Conservation (phyloP, 2,888 invertebrate genomes). For the Heliconius sara region DNA sequence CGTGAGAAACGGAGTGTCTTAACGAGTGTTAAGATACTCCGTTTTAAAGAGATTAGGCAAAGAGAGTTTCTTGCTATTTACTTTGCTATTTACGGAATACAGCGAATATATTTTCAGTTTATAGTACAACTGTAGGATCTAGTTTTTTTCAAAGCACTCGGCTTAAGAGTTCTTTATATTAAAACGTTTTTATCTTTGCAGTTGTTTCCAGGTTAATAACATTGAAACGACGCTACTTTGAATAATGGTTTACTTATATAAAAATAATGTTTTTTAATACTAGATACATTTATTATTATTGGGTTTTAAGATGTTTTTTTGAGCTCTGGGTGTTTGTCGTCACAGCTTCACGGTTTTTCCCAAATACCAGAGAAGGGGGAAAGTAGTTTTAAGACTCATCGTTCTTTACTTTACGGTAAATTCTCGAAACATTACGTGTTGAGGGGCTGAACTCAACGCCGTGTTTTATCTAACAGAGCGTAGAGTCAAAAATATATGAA, state of each 20-base stretch:
- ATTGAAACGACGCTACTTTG: conserved; percentile 13
- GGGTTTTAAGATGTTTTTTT: background rate
- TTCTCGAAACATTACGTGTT: no score
- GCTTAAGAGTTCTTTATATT: conserved; percentile 1
- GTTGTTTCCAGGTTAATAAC: conserved; percentile 3
- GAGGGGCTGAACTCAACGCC: no score
- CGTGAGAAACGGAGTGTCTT: background rate
- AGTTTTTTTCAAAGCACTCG: background rate
- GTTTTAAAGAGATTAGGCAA: no score
- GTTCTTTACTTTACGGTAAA: background rate
- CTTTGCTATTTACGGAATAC: background rate
- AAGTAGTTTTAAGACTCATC: no score
- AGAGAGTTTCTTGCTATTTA: background rate
- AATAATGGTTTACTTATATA: background rate
- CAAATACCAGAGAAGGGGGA: no score
- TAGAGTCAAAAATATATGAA: no score
- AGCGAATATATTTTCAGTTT: background rate
- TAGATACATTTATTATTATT: background rate
- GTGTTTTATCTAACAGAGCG: no score
- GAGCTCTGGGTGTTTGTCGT: background rate
- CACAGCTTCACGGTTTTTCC: background rate
- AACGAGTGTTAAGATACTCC: background rate
- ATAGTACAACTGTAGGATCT: background rate
- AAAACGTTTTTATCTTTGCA: background rate
- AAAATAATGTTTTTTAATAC: background rate